Evolutionary conservation across 2,113 vertebrate genomes (phyloP), one percentile per base, ranked within the genome.

Genomic region (Sylvilagus bachmani): DNA sequence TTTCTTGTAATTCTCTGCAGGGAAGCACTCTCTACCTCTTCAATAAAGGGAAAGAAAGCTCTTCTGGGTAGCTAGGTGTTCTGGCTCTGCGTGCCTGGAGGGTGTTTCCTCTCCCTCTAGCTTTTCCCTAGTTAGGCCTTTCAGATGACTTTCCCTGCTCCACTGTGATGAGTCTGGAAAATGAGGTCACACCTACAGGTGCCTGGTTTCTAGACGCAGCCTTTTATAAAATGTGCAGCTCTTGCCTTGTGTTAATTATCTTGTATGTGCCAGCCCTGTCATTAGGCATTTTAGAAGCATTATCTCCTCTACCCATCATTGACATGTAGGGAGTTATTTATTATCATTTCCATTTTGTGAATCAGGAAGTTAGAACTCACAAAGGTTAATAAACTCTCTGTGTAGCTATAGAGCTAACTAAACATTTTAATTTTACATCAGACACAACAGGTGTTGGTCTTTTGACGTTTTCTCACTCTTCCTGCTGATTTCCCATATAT

Each of bases 281-380:
- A 53, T 74, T 62, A 84, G 86, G 7, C 67, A 38, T 81, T 93
- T 75, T 74, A 38, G 3, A 62, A 38, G 36, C 36, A 19, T 81
- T 24, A 25, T 36, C 5, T 51, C 36, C 11, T 80, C 80, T 87
- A 67, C 16, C 19, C 33, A 8, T 78, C 7, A n/a, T 38, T 10
- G 88, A 1, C 61, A 66, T 31, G 75, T 11, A 71, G 21, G 31
- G 12, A 87, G 29, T 80, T 74, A 29, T 16, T 22, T 49, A 4
- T 89, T 87, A 53, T 51, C 80, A 78, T 77, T 90, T 87, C 11
- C 31, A 12, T 51, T 80, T 91, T 85, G n/a, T 64, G 66, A 55
- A 70, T 74, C 38, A 93, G 58, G 38, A 90, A 90, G 21, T 66
- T 61, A 24, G 91, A 77, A 44, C 53, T 69, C 27, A 81, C 29